Evolutionary conservation across 2,797 vertebrate species (phyloP), one percentile per base, ranked within the genome.

Genomic region (Pipistrellus nathusii): DNA sequence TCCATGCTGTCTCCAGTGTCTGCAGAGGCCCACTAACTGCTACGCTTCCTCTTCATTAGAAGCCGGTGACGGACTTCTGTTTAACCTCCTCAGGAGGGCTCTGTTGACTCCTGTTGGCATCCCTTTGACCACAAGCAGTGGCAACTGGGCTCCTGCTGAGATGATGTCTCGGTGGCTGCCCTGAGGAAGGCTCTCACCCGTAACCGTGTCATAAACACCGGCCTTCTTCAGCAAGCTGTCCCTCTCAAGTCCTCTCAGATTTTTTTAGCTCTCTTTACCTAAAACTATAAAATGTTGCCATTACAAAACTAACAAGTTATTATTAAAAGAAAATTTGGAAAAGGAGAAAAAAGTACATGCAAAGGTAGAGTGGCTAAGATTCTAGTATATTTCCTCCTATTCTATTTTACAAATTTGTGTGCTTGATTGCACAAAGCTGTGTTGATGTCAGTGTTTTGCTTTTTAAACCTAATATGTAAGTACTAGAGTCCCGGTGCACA

Each of bases 291-390:
- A 64, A 32, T 41, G 69, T 76, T 90, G 73, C 9, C 62, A 71
- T 88, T 77, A 77, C 76, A n/a, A 73, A 88, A 88, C 32, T 72
- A 55, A 3, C 76, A 35, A 38, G 69, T 73, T 64, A 17, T 30
- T 62, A 62, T 84, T 86, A 76, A 84, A 87, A 69, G 10, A 66
- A 66, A 93, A 64, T 82, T 87, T 81, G 48, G 66, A 51, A 81
- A 91, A 76, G 25, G 75, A 85, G 27, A 86, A 64, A 84, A 27
- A 12, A 20, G 38, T 64, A 3, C 14, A 59, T 0, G 7, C 17
- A 84, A 35, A 82, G 35, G 35, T 46, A 32, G 35, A 57, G n/a
- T 27, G 48, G 85, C 55, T 53, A 17, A 3, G 3, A n/a, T 77
- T 59, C 68, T 13, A 25, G 17, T 32, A 14, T 6, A 2, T 62